A percentile compares a stretch with the other conserved stretches of the same genome.
Evolutionary conservation across 2,888 invertebrate species (phyloP).

Genomic region (Chalcosyrphus nemorum): DNA sequence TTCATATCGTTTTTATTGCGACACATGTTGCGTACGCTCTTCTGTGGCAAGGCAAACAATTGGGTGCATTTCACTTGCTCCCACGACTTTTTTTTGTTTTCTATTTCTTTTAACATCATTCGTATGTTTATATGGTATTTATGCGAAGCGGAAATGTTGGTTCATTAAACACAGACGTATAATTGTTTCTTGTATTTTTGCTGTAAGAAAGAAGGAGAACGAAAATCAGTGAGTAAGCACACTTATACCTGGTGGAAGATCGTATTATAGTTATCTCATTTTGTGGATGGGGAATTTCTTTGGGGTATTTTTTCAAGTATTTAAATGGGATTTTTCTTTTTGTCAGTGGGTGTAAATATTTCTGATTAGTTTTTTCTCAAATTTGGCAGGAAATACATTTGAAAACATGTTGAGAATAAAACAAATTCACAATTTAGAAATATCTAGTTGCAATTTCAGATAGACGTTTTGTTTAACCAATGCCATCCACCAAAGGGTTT

Average conservation of each 20-base stretch:
- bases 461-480: too few relatives aligned
- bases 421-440: too few relatives aligned
- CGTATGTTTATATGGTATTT: not conserved
- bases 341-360: too few relatives aligned
- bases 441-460: too few relatives aligned
- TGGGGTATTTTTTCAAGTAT: too few relatives aligned
- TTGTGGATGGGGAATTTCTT: not conserved
- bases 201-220: not conserved
- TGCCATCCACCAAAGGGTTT: too few relatives aligned
- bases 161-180: constrained; percentile 3
- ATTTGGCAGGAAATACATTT: too few relatives aligned
- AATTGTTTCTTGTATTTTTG: not conserved
- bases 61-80: constrained; percentile 35
- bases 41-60: not conserved
- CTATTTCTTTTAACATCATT: constrained; percentile 1
- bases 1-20: constrained; percentile 13
- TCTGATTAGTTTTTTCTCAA: too few relatives aligned
- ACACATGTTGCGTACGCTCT: constrained; percentile 29
- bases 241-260: not conserved
- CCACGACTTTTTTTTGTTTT: constrained; percentile 31
- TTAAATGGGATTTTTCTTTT: too few relatives aligned
- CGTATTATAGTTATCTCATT: not conserved
- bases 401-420: too few relatives aligned
- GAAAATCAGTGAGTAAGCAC: not conserved
- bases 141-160: constrained; percentile 29